These are phyloP conservation scores for Orycteropus afer DNA, from an alignment of 2,113 vertebrate species.

Conservation along the genomic window DNA sequence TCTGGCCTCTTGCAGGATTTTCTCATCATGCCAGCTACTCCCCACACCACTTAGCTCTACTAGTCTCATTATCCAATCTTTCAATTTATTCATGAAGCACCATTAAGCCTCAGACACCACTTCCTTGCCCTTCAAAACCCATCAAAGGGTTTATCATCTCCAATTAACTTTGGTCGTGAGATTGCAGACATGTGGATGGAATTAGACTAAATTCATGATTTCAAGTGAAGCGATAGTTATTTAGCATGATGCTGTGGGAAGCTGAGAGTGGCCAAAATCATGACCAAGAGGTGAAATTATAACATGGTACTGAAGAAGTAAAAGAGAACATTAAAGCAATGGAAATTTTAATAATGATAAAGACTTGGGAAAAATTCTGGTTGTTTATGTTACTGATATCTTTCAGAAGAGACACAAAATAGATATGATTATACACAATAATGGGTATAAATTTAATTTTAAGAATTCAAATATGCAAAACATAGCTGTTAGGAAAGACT, in stretches of 20 bases:
- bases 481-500: neutral
- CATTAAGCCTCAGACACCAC: neutral
- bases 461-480: constrained; percentile 9
- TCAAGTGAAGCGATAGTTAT: neutral
- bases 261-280: neutral
- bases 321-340: neutral
- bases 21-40: neutral
- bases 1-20: neutral
- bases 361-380: neutral
- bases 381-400: neutral
- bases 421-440: neutral
- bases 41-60: rapidly evolving
- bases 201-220: neutral
- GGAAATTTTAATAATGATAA: neutral
- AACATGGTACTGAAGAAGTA: neutral
- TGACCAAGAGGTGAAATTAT: neutral
- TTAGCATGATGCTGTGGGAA: neutral
- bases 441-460: neutral
- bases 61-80: no score
- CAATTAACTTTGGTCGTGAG: neutral
- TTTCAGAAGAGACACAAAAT: neutral
- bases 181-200: neutral
- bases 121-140: neutral
- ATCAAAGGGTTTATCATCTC: neutral
- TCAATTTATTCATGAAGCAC: neutral